A percentile compares a stretch with the other conserved stretches of the same genome.
Evolutionary conservation across 2,888 invertebrate genomes (phyloP).

Genomic region (Frankliniella intonsa): DNA sequence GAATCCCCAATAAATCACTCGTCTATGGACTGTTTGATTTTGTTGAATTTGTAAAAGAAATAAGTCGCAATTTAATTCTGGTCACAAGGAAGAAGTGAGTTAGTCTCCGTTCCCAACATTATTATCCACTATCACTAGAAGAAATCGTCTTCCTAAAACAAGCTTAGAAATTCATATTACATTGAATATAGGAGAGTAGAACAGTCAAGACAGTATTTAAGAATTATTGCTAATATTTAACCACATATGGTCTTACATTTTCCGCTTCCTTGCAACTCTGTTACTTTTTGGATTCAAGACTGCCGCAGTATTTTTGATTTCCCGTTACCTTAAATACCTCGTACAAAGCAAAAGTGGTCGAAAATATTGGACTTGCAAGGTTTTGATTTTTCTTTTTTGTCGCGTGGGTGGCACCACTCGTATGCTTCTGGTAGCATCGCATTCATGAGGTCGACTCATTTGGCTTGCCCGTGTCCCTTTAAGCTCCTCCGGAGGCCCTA

Average conservation of each 20-base stretch:
- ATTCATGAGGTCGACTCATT: no score
- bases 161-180: background rate
- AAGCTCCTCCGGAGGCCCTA: background rate
- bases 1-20: slow-evolving; percentile 23
- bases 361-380: background rate
- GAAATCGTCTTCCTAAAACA: background rate
- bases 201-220: slow-evolving; percentile 4
- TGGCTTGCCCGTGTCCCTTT: no score
- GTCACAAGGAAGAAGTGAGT: slow-evolving; percentile 13
- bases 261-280: background rate
- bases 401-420: no score
- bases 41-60: background rate
- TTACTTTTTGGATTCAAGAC: background rate
- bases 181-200: slow-evolving; percentile 2
- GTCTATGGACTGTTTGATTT: slow-evolving; percentile 23
- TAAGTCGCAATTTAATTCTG: background rate
- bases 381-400: no score
- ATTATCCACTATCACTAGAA: slow-evolving; percentile 27
- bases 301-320: slow-evolving; percentile 4
- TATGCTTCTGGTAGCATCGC: no score
- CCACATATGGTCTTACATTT: background rate
- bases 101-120: slow-evolving; percentile 26
- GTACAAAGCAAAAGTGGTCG: background rate
- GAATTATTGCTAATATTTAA: slow-evolving; percentile 20
- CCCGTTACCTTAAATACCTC: background rate